A percentile compares a stretch with the other conserved stretches of the same genome.
Evolutionary conservation across 2,888 invertebrate species (phyloP).

Genomic region (Lymantria dispar): DNA sequence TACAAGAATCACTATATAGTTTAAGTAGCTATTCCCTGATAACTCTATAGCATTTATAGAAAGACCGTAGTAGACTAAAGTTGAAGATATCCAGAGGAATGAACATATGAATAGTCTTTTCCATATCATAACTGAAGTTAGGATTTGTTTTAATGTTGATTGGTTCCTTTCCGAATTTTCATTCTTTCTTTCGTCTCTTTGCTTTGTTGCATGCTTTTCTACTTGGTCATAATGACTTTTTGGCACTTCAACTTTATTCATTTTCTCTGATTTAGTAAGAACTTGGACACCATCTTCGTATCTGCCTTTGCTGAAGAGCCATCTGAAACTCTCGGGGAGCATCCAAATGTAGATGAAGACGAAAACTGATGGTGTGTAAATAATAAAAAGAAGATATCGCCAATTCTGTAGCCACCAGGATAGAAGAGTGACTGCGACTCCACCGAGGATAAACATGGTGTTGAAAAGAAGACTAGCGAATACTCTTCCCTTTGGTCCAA

Average conservation of each 20-base stretch:
- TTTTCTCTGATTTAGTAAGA: conserved; percentile 82
- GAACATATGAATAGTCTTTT: conserved; percentile 85
- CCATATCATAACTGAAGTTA: conserved; percentile 78
- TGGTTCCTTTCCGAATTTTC: conserved; percentile 58
- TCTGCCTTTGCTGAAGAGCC: conserved; percentile 84
- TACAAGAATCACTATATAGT: conserved; percentile 85
- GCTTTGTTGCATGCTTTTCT: conserved; percentile 67
- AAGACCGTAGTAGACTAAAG: conserved; percentile 90
- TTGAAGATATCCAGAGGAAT: conserved; percentile 89
- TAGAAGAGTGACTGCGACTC: conserved; percentile 67
- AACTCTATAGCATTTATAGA: conserved; percentile 89
- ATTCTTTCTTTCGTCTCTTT: conserved; percentile 64
- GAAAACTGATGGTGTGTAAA: conserved; percentile 69
- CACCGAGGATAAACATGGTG: conserved; percentile 76
- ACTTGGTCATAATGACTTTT: conserved; percentile 73
- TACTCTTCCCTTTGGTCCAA: conserved; percentile 74
- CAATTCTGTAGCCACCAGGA: conserved; percentile 75
- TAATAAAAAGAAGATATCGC: conserved; percentile 69
- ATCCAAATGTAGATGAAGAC: conserved; percentile 68
- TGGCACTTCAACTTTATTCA: conserved; percentile 80
- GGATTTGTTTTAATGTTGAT: conserved; percentile 63
- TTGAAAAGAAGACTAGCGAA: conserved; percentile 74
- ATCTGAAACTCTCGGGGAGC: conserved; percentile 70
- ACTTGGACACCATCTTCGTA: conserved; percentile 85
- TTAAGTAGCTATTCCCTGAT: conserved; percentile 88